Percentiles rank a stretch among this genome's conserved stretches.
Conservation (phyloP, 2,888 invertebrate genomes). For the Crematogaster levior region DNA sequence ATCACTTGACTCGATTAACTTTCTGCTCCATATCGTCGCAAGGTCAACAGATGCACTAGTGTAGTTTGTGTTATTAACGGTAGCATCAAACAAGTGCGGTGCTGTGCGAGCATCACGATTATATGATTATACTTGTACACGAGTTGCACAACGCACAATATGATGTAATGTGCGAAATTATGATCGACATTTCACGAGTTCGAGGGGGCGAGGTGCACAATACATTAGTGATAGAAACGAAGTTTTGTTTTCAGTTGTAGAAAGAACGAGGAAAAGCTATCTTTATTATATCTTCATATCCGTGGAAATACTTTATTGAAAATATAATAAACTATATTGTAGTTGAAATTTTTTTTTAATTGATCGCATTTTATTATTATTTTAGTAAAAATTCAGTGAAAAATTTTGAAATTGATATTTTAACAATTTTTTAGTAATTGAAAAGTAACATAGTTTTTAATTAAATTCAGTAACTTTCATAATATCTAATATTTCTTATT, state of each 20-base stretch:
- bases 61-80: constrained; percentile 63
- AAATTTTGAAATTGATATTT: too few species aligned
- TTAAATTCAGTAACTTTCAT: too few species aligned
- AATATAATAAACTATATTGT: too few species aligned
- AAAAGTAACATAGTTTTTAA: too few species aligned
- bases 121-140: constrained; percentile 53
- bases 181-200: constrained; percentile 51
- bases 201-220: background rate
- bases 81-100: constrained; percentile 59
- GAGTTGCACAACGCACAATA: constrained; percentile 55
- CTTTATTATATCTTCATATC: background rate
- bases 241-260: background rate
- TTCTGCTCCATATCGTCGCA: constrained; percentile 71
- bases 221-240: background rate
- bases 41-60: constrained; percentile 70
- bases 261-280: background rate
- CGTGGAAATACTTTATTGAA: too few species aligned
- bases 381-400: too few species aligned
- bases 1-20: constrained; percentile 75
- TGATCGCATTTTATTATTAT: too few species aligned
- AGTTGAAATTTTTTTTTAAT: too few species aligned
- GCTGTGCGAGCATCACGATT: constrained; percentile 45
- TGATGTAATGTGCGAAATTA: constrained; percentile 56
- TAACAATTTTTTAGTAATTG: too few species aligned
- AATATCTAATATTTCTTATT: too few species aligned